Evolutionary conservation across 2,797 vertebrate species (phyloP), one percentile per base, ranked within the genome.

Genomic region (Poeciliopsis turneri): DNA sequence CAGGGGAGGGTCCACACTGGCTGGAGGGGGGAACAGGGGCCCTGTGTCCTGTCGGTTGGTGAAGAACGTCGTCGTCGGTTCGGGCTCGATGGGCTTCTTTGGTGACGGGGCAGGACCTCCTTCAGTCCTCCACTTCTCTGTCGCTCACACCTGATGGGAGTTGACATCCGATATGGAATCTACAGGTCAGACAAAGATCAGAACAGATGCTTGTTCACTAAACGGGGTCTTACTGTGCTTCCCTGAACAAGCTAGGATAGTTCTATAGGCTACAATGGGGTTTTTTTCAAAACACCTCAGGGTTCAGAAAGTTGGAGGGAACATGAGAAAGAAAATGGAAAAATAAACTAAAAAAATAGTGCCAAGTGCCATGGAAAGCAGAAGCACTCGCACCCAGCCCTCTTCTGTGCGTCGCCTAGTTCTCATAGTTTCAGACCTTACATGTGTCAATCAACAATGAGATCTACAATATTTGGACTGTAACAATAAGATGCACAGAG

Each of bases 131-230:
- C 84, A 72, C 68, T 25, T 76, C 70, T 82, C 13, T 51, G 72
- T 3, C n/a, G 79, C 76, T 91, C 89, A 94, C 71, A 89, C 72
- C 0, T 82, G 88, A 47, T 74, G 86, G 69, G 78, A 68, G 23
- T 74, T 45, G 53, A 51, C 69, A 13, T 86, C 87, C n/a, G 82
- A 71, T 1, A 47, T 70, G 1, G 47, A 87, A 76, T 95, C 93
- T 95, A 5, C 30, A 55, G 83, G 86, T 66, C 41, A 86, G 61
- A 84, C 78, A 83, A 30, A 82, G 66, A 59, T 11, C 1, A n/a
- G 16, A 7, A 71, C 8, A 23, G 18, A 23, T 11, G 33, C 2
- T 68, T 23, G 64, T 55, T 55, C n/a, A 55, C 25, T 55, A 25
- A n/a, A 55, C 11, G 25, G 20, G 49, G 3, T 7, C 20, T 51